Percentiles rank a stretch among this genome's conserved stretches.
These are phyloP conservation scores for Oligia fasciuncula DNA, from an alignment of 2,888 invertebrate species.

Conservation along the genomic window DNA sequence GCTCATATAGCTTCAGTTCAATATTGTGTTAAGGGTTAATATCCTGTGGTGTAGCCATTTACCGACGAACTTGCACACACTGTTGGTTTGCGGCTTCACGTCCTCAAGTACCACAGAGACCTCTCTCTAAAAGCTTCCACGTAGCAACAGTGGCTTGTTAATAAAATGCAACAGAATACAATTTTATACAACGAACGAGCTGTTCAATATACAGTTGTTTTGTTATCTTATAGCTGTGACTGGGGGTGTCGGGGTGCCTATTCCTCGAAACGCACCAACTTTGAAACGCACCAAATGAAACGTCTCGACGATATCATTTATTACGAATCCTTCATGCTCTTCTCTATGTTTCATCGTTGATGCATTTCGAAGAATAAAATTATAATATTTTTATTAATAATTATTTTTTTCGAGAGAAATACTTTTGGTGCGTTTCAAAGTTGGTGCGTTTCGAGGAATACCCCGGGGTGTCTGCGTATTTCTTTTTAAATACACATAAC, in stretches of 20 bases:
- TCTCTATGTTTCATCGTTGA: no score
- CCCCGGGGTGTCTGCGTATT: neutral
- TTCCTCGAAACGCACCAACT: no score
- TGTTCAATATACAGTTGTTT: neutral
- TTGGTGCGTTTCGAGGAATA: no score
- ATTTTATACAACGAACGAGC: neutral
- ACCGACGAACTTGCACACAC: neutral
- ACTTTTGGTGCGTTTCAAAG: no score
- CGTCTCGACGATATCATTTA: no score
- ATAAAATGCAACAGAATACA: neutral
- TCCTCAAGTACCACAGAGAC: slow-evolving; percentile 12
- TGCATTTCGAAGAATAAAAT: no score
- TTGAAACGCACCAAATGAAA: no score
- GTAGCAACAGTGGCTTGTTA: neutral
- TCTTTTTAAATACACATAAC: neutral
- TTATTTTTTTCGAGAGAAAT: no score
- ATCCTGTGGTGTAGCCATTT: neutral
- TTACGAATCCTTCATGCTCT: no score
- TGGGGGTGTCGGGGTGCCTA: neutral
- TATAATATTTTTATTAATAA: no score
- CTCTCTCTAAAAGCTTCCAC: slow-evolving; percentile 26
- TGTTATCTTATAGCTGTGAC: neutral
- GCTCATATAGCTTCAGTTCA: neutral
- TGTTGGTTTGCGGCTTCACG: slow-evolving; percentile 4
- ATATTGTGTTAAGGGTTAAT: slow-evolving; percentile 1